These are phyloP conservation scores for Chromoteleia sp. DNA, from an alignment of 2,888 invertebrate species.

Conservation along the genomic window DNA sequence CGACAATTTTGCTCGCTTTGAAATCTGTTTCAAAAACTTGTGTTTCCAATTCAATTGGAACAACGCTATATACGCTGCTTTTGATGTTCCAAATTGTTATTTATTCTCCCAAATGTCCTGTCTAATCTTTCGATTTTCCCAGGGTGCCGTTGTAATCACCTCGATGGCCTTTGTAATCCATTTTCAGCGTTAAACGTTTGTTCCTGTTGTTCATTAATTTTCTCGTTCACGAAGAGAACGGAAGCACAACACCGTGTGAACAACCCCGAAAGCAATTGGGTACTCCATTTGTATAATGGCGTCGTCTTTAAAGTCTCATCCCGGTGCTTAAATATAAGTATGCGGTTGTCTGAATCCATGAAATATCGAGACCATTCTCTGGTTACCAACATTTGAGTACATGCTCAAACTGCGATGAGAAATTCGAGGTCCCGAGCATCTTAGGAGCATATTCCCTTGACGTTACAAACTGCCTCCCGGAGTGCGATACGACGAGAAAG, in stretches of 20 bases:
- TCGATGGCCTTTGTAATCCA: neutral
- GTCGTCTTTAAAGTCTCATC: slow-evolving; percentile 51
- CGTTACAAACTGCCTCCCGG: slow-evolving; percentile 52
- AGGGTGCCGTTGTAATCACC: neutral
- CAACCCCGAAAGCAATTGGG: slow-evolving; percentile 39
- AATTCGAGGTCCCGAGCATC: slow-evolving; percentile 32
- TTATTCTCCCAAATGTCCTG: neutral
- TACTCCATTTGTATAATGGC: slow-evolving; percentile 45
- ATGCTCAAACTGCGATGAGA: slow-evolving; percentile 37
- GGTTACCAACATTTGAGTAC: slow-evolving; percentile 48
- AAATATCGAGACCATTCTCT: slow-evolving; percentile 50
- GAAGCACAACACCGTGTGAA: slow-evolving; percentile 23
- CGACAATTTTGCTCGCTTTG: slow-evolving; percentile 47
- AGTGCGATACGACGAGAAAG: slow-evolving; percentile 30
- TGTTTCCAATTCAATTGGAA: slow-evolving; percentile 53
- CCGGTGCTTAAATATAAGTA: slow-evolving; percentile 59
- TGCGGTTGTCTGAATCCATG: slow-evolving; percentile 52
- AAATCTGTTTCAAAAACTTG: slow-evolving; percentile 28
- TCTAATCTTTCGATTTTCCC: neutral
- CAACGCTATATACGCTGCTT: slow-evolving; percentile 49
- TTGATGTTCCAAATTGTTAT: slow-evolving; percentile 12
- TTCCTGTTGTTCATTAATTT: slow-evolving; percentile 41
- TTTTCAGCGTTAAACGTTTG: slow-evolving; percentile 24
- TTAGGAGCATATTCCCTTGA: slow-evolving; percentile 38
- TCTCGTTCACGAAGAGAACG: slow-evolving; percentile 14